Conservation (phyloP, 2,797 vertebrate genomes). For the Takifugu rubripes region DNA sequence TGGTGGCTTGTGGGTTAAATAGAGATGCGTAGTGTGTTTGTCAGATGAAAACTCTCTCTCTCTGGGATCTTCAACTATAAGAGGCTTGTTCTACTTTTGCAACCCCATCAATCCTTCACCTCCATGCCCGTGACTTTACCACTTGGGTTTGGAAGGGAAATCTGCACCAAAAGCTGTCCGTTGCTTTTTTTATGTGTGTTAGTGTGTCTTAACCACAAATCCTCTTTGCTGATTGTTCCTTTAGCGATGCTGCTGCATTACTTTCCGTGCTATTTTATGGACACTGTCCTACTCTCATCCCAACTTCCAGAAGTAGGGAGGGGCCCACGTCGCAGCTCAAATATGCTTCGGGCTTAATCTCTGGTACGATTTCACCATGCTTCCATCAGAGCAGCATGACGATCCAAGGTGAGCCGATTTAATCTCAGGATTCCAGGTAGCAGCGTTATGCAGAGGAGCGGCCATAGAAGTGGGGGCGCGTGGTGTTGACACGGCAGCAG, state of each 20-base stretch:
- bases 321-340: conserved; percentile 35
- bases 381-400: conserved; percentile 42
- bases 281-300: conserved; percentile 28
- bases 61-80: conserved; percentile 62
- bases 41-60: conserved; percentile 31
- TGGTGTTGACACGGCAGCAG: conserved; percentile 32
- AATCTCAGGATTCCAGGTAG: conserved; percentile 57
- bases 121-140: conserved; percentile 46
- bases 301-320: conserved; percentile 28
- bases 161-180: conserved; percentile 42
- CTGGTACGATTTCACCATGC: conserved; percentile 45
- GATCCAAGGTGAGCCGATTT: conserved; percentile 55
- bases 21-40: conserved; percentile 23
- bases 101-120: conserved; percentile 52
- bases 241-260: conserved; percentile 34
- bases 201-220: conserved; percentile 44
- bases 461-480: conserved; percentile 36
- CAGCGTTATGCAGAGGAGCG: conserved; percentile 33
- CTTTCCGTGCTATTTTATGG: conserved; percentile 31
- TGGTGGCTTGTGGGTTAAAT: conserved; percentile 34
- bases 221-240: conserved; percentile 53
- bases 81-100: conserved; percentile 59
- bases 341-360: conserved; percentile 54
- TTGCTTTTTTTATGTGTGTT: conserved; percentile 31
- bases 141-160: conserved; percentile 47